Conservation (phyloP, 1,140 invertebrate genomes). For the Anagrus nilaparvatae region DNA sequence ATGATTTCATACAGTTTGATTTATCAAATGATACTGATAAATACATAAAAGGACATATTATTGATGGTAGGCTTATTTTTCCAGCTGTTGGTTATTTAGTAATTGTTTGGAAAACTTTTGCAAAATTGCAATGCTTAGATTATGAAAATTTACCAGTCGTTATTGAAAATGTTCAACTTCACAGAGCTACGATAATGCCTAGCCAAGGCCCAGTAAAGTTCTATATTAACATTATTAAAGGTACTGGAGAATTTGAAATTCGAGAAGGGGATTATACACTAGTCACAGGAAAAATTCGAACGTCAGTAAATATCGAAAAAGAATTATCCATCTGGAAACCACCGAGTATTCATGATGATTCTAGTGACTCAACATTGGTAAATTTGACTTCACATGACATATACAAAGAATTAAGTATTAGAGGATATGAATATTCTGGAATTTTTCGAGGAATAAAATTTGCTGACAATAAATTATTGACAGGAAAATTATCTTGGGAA, state of each 20-base stretch:
- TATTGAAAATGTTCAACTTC: conserved; percentile 77
- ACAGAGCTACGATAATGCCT: conserved; percentile 67
- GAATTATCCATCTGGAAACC: conserved; percentile 21
- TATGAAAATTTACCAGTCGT: conserved; percentile 64
- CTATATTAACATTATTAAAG: conserved; percentile 66
- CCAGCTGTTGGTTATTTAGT: conserved; percentile 80
- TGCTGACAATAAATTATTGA: conserved; percentile 17
- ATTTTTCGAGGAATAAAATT: conserved; percentile 54
- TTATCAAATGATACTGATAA: conserved; percentile 55
- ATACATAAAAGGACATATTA: conserved; percentile 72
- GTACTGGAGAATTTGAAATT: conserved; percentile 44
- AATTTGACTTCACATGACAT: no score
- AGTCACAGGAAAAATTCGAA: conserved; percentile 58
- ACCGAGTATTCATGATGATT: no score
- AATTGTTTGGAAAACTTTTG: conserved; percentile 77
- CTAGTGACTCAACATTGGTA: no score
- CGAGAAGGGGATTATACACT: conserved; percentile 63
- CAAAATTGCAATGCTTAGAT: conserved; percentile 56
- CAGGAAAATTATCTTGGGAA: conserved; percentile 29
- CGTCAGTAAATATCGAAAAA: conserved; percentile 37
- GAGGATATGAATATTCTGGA: conserved; percentile 80
- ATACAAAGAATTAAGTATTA: conserved; percentile 77
- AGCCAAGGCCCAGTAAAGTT: conserved; percentile 59
- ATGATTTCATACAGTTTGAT: conserved; percentile 45
- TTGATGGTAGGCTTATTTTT: conserved; percentile 75